Conservation (phyloP, 30 jellyfish, hydroid and myxozoan species). For the Hydractinia symbiolongicarpus region DNA sequence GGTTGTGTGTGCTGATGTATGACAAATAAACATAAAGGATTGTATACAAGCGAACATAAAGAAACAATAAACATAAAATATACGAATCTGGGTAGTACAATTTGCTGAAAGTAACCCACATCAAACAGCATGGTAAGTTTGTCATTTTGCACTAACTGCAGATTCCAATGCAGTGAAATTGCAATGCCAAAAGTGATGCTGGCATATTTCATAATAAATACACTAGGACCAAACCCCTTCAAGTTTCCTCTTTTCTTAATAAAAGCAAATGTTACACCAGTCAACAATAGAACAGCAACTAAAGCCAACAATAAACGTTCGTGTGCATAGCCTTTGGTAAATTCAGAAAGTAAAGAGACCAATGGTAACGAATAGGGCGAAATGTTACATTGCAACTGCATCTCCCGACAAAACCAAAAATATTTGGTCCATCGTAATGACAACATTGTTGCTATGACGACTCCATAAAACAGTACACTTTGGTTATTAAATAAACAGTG, state of each 20-base stretch:
- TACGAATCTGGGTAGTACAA: conserved; percentile 59
- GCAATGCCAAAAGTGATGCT: conserved; percentile 30
- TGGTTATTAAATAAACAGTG: not conserved
- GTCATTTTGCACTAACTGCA: conserved; percentile 32
- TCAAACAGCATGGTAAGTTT: conserved; percentile 37
- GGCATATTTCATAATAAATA: conserved; percentile 23
- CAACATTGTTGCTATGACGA: not conserved
- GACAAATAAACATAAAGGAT: conserved; percentile 44
- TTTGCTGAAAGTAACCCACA: conserved; percentile 45
- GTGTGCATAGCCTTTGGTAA: conserved; percentile 16
- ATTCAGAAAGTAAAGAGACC: conserved; percentile 28
- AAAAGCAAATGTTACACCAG: not conserved
- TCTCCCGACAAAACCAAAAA: conserved; percentile 83
- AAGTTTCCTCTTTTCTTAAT: conserved; percentile 48
- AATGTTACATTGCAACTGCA: conserved; percentile 45
- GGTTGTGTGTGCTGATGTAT: conserved; percentile 11
- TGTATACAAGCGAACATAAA: conserved; percentile 22
- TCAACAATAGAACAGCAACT: not conserved
- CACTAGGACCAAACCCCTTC: conserved; percentile 34
- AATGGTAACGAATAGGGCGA: conserved; percentile 44
- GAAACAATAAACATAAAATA: conserved; percentile 30
- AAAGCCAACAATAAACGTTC: conserved; percentile 21
- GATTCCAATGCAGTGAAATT: conserved; percentile 63
- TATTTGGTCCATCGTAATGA: conserved; percentile 39
- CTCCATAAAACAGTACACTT: not conserved